Base-by-base conservation (phyloP, 2,797 vertebrate species). In the Tarsius wallacei region DNA sequence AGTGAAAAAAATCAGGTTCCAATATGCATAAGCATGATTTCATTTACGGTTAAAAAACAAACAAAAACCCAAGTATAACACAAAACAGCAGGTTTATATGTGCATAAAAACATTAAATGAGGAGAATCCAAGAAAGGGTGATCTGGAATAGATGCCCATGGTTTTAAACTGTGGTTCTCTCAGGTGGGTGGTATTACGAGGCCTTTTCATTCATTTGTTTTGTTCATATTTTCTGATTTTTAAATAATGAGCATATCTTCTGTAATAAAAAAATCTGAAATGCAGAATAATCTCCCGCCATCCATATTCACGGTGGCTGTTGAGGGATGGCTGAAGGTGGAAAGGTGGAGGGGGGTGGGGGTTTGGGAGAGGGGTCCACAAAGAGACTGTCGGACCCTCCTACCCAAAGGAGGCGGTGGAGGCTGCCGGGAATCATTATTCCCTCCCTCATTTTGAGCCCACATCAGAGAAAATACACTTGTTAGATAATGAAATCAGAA, bases 401-500 rank as follows among this genome's bases (percentile, higher is more conserved):
- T 42, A 42, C 42, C 42, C 42, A 42, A 42, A 19, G 80, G 63
- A 26, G 33, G 31, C 7, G 55, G 57, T 2, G 2, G 57, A 47
- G 70, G 28, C 59, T 83, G 19, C 21, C 16, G 93, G 86, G 91
- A 82, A 33, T 74, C 66, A 90, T 71, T 61, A 84, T 55, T 68
- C 53, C 78, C 61, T 85, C 81, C 90, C 33, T 42, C 55, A 28
- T 61, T 91, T 66, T 53, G 31, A 93, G 94, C 61, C 68, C 51
- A 84, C 88, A 73, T 92, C 96, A 83, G 88, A 95, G 95, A 89
- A 97, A 95, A 93, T 15, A 95, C 24, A 63, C 88, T 96, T 77
- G 91, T 89, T 84, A 91, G 94, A 80, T 89, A 77, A 93, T 61
- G 84, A 94, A 83, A 95, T 77, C 93, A 94, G 87, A 81, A 94